phyloP scores from a whole-genome alignment of 2,888 invertebrate species.

The Eumacrocentrus americanus region DNA sequence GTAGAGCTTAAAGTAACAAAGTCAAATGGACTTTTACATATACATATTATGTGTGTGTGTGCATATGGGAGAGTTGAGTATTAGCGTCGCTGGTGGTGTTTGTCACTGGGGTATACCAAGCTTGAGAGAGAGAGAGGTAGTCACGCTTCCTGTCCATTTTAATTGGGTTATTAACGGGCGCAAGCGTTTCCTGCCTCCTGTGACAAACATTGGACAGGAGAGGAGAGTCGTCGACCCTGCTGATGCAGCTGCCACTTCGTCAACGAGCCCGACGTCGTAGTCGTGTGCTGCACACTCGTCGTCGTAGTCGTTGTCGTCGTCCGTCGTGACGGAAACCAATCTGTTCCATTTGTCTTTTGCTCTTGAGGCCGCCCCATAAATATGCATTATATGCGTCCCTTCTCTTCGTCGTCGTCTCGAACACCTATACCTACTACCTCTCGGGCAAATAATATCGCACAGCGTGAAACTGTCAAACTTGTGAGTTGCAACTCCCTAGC shows the following conservation, averaged over 20 bases:
- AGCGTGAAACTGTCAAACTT: slow-evolving; percentile 25
- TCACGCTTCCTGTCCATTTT: slow-evolving; percentile 48
- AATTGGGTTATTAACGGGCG: slow-evolving; percentile 52
- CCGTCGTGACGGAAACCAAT: slow-evolving; percentile 49
- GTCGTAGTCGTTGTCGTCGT: too few species aligned
- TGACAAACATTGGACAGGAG: slow-evolving; percentile 43
- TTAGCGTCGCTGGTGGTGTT: slow-evolving; percentile 21
- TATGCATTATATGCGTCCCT: slow-evolving; percentile 21
- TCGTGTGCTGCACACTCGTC: background rate
- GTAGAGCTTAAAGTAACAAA: slow-evolving; percentile 13
- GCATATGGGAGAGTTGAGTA: slow-evolving; percentile 4
- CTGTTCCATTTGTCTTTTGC: slow-evolving; percentile 50
- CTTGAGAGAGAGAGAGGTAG: slow-evolving; percentile 20
- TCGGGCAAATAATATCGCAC: slow-evolving; percentile 33
- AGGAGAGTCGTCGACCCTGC: slow-evolving; percentile 25
- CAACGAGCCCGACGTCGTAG: slow-evolving; percentile 22
- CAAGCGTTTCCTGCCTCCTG: slow-evolving; percentile 52
- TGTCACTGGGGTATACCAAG: slow-evolving; percentile 5
- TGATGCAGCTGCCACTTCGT: slow-evolving; percentile 46
- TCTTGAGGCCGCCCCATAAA: slow-evolving; percentile 19
- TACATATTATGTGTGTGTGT: background rate
- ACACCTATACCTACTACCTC: slow-evolving; percentile 21
- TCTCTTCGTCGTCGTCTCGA: slow-evolving; percentile 22
- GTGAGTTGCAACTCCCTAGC: background rate
- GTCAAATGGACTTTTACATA: slow-evolving; percentile 19